phyloP scores from a whole-genome alignment of 2,797 vertebrate genomes.

The Cuculus canorus region DNA sequence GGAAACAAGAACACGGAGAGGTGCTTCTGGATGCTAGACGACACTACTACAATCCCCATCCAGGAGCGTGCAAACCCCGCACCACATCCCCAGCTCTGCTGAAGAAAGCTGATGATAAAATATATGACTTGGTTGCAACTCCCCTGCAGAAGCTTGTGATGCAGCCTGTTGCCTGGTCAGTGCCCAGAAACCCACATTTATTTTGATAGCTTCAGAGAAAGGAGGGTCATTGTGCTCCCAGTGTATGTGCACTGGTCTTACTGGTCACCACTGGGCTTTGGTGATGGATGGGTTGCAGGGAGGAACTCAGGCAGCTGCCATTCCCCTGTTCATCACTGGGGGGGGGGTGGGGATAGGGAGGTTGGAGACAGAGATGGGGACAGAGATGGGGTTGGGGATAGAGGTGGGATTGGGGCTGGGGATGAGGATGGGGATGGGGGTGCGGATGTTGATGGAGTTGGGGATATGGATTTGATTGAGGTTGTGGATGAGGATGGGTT shows the following conservation, averaged over 20 bases:
- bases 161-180: accelerated
- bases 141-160: background rate
- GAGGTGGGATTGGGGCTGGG: no score
- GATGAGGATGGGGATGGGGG: no score
- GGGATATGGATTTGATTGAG: no score
- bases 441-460: no score
- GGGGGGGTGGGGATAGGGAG: no score
- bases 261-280: no score
- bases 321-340: background rate
- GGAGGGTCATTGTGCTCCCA: background rate
- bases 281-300: no score
- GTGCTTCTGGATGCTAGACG: background rate
- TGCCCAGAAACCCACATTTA: accelerated
- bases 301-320: background rate
- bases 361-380: no score
- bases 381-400: no score
- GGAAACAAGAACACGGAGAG: background rate
- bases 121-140: accelerated
- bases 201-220: accelerated
- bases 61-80: background rate
- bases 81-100: background rate
- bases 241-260: background rate
- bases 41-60: accelerated
- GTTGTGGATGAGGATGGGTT: no score
- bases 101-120: accelerated